These are phyloP conservation scores for Diglossa brunneiventris DNA, from an alignment of 2,113 vertebrate genomes.

Conservation along the genomic window DNA sequence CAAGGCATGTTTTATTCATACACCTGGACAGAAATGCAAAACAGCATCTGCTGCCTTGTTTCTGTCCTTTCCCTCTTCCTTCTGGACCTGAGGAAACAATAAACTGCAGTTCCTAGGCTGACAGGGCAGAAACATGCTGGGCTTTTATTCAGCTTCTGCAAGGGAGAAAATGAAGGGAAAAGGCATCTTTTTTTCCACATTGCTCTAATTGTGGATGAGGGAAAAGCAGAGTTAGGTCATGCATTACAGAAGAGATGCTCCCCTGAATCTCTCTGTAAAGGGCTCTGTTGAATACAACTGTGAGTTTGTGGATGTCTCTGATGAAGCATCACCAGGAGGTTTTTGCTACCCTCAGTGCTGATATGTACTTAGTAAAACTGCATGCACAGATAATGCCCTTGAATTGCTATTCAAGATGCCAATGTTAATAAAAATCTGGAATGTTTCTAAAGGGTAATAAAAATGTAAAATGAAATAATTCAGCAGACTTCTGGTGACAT, in stretches of 20 bases:
- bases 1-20: background rate
- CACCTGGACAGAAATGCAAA: background rate
- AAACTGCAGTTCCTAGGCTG: background rate
- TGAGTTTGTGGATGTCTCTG: background rate
- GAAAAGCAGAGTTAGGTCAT: background rate
- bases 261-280: background rate
- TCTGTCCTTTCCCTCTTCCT: background rate
- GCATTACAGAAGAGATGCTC: background rate
- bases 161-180: background rate
- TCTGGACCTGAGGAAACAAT: background rate
- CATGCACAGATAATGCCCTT: background rate
- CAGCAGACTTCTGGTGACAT: background rate
- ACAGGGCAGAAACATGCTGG: background rate
- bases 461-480: slow-evolving; percentile 31
- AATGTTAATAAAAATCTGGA: background rate
- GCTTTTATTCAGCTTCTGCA: background rate
- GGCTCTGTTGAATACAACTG: background rate
- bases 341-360: background rate
- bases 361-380: background rate
- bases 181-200: background rate
- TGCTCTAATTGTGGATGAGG: background rate
- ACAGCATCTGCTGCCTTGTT: background rate
- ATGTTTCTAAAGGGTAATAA: slow-evolving; percentile 43
- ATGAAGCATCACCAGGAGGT: background rate
- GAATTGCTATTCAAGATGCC: background rate